Evolutionary conservation across 2,797 vertebrate species (phyloP).

Genomic region (Thripadectes ignobilis): DNA sequence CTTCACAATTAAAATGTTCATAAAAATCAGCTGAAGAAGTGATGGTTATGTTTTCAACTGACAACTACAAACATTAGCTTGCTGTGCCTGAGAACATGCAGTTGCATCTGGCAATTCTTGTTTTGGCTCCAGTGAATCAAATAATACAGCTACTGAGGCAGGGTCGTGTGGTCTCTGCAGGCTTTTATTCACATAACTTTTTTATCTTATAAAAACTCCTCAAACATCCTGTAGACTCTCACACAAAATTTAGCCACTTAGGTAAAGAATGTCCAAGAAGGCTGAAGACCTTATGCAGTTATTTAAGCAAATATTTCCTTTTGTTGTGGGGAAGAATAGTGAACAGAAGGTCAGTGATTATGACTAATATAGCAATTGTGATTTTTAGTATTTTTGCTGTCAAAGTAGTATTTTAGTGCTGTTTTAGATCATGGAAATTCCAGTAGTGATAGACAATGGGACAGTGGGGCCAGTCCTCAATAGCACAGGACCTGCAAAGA

Average conservation of each 20-base stretch:
- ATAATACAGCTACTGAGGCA: not conserved
- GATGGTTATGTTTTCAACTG: not conserved
- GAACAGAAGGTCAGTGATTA: not conserved
- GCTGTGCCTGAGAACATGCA: not conserved
- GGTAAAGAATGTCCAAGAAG: not conserved
- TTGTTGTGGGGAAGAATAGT: not conserved
- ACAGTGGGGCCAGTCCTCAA: not conserved
- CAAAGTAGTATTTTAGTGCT: not conserved
- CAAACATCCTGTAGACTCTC: not conserved
- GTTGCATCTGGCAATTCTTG: not conserved
- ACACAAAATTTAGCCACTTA: not conserved
- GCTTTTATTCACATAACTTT: not conserved
- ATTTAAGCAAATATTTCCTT: not conserved
- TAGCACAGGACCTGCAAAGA: not conserved
- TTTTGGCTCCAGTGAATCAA: not conserved
- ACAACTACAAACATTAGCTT: not conserved
- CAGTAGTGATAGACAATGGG: not conserved
- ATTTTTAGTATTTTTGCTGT: not conserved
- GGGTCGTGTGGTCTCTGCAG: not conserved
- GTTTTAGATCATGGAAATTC: not conserved
- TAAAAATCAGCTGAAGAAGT: not conserved
- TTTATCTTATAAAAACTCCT: not conserved
- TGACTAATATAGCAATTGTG: not conserved
- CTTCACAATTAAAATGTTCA: not conserved
- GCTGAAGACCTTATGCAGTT: not conserved